Evolutionary conservation across 2,113 vertebrate genomes (phyloP), one percentile per base, ranked within the genome.

Genomic region (Paradisaea rubra): DNA sequence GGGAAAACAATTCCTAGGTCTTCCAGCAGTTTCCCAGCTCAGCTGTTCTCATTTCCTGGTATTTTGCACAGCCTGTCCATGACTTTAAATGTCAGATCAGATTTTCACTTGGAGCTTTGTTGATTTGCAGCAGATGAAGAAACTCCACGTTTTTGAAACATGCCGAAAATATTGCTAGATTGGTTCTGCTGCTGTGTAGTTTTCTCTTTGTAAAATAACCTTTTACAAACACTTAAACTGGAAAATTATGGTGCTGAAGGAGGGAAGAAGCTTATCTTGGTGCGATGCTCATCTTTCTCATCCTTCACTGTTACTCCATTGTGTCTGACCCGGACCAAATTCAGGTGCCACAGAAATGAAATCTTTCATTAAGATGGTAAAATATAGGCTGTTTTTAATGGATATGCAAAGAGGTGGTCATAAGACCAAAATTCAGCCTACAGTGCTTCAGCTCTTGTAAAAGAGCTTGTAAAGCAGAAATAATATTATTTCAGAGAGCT

Each of bases 91-190:
- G 27, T 59, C 68, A 69, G 54, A 54, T 65, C 59, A 87, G 18
- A 77, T 73, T 87, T 89, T 89, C 50, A 47, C 16, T 78, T 25
- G 8, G 17, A 71, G 6, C 2, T 81, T 25, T 72, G 42, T 39
- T 89, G 35, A 44, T 76, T 86, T 83, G 42, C 7, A 31, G 13
- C 13, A 74, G 28, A 70, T 44, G 30, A 87, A 87, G 20, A 81
- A 81, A 56, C 0, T 1, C 6, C 12, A 31, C 1, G 0, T 39
- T 65, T 85, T 87, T 85, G 57, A 87, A 64, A 54, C 2, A 4
- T 11, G 12, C 3, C 41, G 35, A 81, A 88, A 60, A 1, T 12
- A 53, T 56, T n/a, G 4, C 9, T 52, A n/a, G 22, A 6, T 41
- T 71, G 5, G 11, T 60, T 93, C 31, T 93, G n/a, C n/a, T 89